Evolutionary conservation across 2,113 vertebrate species (phyloP), one percentile per base, ranked within the genome.

Genomic region (Euleptes europaea): DNA sequence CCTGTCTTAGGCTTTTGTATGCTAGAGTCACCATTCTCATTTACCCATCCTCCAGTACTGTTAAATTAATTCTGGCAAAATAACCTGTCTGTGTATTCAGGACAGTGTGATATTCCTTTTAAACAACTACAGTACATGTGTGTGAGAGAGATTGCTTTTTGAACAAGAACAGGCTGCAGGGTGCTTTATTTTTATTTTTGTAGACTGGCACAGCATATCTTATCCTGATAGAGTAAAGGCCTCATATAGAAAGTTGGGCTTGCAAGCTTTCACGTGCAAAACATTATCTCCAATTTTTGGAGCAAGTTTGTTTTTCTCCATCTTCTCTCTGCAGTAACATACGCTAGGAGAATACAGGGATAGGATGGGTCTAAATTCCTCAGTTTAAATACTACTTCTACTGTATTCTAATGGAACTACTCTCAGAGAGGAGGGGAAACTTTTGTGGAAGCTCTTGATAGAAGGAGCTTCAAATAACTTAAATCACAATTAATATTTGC

Each of bases 11-110:
- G 3, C 84, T 93, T 92, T 60, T 84, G 70, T 83, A 66, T 81
- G 71, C 70, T 86, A 93, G 44, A 70, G 8, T 7, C 86, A 6
- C 17, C 84, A 85, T 92, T 85, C 84, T 90, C 40, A 84, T 90
- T 89, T 92, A 17, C 5, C 0, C 44, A 54, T 70, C 79, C 93
- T 60, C 83, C 90, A 82, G 82, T 81, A 87, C 57, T 84, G 66
- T 94, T 90, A 88, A 76, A 80, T 90, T 90, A 92, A 91, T 86
- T 86, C 86, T 93, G 89, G 92, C 86, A 92, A 94, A 94, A 95
- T 90, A 94, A 86, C 74, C 82, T 88, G 91, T 83, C 66, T 89
- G 73, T 92, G 72, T 92, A 86, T 93, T 93, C 82, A 90, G 82
- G 88, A 60, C 84, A 88, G 63, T 74, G 11, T 40, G 28, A 66